Evolutionary conservation across 2,113 vertebrate species (phyloP).

Genomic region (Callaeas wilsoni): DNA sequence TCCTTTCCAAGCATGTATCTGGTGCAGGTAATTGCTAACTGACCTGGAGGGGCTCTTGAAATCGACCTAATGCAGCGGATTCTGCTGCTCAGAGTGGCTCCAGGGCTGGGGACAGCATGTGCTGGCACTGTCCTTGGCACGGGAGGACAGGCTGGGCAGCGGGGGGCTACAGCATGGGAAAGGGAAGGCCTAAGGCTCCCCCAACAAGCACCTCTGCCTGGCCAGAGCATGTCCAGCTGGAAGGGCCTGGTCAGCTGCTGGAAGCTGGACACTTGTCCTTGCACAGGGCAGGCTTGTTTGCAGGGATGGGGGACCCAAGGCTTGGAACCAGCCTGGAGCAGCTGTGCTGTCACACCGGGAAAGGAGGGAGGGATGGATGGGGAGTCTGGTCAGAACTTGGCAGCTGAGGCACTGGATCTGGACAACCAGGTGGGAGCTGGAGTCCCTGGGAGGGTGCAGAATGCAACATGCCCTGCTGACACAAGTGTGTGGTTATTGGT

Average conservation of each 20-base stretch:
- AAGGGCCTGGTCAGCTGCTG: background rate
- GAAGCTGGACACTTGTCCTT: background rate
- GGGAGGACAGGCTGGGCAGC: background rate
- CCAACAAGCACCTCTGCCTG: background rate
- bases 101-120: background rate
- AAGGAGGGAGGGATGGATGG: background rate
- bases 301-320: background rate
- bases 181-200: background rate
- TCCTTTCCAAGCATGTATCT: conserved; percentile 33
- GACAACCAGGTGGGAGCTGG: background rate
- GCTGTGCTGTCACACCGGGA: background rate
- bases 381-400: background rate
- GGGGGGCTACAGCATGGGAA: background rate
- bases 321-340: background rate
- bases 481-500: accelerated
- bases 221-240: background rate
- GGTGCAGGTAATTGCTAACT: conserved; percentile 65
- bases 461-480: accelerated
- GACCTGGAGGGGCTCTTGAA: conserved; percentile 59
- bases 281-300: background rate
- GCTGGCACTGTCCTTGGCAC: background rate
- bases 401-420: background rate
- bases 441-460: background rate
- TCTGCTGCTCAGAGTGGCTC: background rate
- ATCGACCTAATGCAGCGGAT: conserved; percentile 43